These are phyloP conservation scores for Aptenodytes forsteri DNA, from an alignment of 2,113 vertebrate species.

Conservation along the genomic window DNA sequence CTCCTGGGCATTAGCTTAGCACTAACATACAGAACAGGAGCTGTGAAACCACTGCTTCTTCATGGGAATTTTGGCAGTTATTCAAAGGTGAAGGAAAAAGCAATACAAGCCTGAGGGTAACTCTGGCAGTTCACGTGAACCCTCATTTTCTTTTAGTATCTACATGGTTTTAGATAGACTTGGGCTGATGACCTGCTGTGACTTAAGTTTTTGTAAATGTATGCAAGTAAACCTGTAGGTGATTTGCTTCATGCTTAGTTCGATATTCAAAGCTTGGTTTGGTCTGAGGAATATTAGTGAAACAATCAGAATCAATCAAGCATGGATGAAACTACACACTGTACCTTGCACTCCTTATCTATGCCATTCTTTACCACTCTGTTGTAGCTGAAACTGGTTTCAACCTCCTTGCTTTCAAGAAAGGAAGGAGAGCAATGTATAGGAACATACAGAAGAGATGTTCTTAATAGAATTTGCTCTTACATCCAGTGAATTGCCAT, in stretches of 20 bases:
- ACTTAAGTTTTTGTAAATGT: not conserved
- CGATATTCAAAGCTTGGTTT: not conserved
- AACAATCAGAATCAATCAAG: not conserved
- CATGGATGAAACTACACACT: not conserved
- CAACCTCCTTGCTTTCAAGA: not conserved
- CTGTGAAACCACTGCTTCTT: not conserved
- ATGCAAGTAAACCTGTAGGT: not conserved
- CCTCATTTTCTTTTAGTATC: not conserved
- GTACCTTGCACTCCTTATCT: not conserved
- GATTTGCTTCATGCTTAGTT: not conserved
- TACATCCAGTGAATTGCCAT: not conserved
- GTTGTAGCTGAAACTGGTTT: not conserved
- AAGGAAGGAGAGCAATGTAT: not conserved
- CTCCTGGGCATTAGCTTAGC: not conserved
- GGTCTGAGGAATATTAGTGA: not conserved
- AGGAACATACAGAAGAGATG: not conserved
- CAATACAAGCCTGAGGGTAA: not conserved
- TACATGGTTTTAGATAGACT: not conserved
- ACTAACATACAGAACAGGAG: not conserved
- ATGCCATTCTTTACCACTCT: not conserved
- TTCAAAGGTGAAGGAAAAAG: slow-evolving; percentile 1
- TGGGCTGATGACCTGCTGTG: not conserved
- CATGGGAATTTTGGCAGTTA: not conserved
- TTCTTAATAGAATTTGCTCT: not conserved
- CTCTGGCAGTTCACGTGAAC: not conserved